phyloP scores from a whole-genome alignment of 1,140 invertebrate species.

The Drosophila albomicans region DNA sequence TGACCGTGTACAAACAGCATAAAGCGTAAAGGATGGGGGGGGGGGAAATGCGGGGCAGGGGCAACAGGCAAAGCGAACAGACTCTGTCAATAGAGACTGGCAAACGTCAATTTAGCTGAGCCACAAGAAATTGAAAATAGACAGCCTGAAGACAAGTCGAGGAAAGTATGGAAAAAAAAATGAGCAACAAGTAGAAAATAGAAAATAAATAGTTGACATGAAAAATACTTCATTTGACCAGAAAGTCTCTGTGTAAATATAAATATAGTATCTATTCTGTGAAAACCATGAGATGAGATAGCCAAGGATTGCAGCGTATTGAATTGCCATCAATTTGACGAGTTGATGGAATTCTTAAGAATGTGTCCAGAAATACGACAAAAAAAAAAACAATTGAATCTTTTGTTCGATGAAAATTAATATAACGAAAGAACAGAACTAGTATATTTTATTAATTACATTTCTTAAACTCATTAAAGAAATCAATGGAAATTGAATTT shows the following conservation, averaged over 20 bases:
- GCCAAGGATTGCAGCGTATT: slow-evolving; percentile 1
- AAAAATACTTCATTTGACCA: slow-evolving; percentile 46
- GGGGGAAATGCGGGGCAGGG: not conserved
- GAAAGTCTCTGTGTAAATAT: slow-evolving; percentile 9
- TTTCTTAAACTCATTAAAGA: no score
- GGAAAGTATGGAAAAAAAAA: slow-evolving; percentile 22
- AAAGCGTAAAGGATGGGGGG: slow-evolving; percentile 1
- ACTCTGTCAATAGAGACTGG: slow-evolving; percentile 73
- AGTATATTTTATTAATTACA: no score
- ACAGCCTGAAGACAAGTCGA: slow-evolving; percentile 47
- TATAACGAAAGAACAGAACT: no score
- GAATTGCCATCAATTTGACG: not conserved
- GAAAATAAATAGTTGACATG: slow-evolving; percentile 51
- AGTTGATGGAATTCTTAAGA: not conserved
- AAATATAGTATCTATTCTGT: not conserved
- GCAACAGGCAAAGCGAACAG: slow-evolving; percentile 23
- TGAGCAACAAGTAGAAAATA: slow-evolving; percentile 42
- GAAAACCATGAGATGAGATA: not conserved
- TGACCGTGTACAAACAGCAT: slow-evolving; percentile 70
- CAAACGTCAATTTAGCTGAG: slow-evolving; percentile 71
- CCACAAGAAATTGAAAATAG: slow-evolving; percentile 77
- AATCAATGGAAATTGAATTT: no score
- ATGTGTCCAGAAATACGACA: not conserved
- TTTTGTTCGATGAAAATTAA: no score
- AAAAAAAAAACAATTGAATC: not conserved